Percentiles rank a stretch among this genome's conserved stretches.
Conservation (phyloP, 2,113 vertebrate genomes). For the Epinephelus fuscoguttatus region DNA sequence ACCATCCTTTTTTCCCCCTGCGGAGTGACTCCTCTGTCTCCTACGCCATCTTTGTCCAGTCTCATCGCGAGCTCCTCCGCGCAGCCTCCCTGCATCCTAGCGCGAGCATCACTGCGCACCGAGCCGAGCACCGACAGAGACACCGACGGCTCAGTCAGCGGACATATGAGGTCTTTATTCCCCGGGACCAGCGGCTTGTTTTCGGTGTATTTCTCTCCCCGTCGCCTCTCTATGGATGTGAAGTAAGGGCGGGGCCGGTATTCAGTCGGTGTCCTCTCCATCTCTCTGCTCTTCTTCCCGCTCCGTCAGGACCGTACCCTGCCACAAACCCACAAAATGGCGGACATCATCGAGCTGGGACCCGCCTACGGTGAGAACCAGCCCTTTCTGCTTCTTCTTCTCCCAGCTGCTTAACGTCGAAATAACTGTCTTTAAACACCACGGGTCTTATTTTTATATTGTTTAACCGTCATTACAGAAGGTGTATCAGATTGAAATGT, state of each 20-base stretch:
- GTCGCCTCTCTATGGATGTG: constrained; percentile 56
- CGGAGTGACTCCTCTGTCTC: background rate
- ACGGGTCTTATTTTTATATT: too few species aligned
- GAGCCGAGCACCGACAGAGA: background rate
- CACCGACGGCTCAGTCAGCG: constrained; percentile 1
- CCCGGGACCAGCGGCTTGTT: background rate
- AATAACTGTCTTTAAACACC: too few species aligned
- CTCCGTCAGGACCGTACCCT: constrained; percentile 61
- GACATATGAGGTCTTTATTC: constrained; percentile 1
- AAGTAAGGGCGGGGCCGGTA: constrained; percentile 29
- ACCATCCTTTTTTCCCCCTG: too few species aligned
- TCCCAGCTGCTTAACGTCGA: background rate
- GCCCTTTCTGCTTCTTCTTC: background rate
- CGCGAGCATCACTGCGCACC: constrained; percentile 62
- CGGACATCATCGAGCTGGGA: constrained; percentile 87
- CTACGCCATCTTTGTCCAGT: constrained; percentile 38
- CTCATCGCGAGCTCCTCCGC: constrained; percentile 66
- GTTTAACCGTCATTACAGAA: rapidly evolving
- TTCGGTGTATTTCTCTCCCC: constrained; percentile 4
- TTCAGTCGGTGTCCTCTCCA: constrained; percentile 31
- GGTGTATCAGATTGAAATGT: rapidly evolving
- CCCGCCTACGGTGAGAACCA: constrained; percentile 83
- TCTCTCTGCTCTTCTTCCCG: constrained; percentile 1
- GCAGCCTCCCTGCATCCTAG: constrained; percentile 73
- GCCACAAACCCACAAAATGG: constrained; percentile 82